phyloP scores from a whole-genome alignment of 2,888 invertebrate species.

The Spodoptera littoralis region DNA sequence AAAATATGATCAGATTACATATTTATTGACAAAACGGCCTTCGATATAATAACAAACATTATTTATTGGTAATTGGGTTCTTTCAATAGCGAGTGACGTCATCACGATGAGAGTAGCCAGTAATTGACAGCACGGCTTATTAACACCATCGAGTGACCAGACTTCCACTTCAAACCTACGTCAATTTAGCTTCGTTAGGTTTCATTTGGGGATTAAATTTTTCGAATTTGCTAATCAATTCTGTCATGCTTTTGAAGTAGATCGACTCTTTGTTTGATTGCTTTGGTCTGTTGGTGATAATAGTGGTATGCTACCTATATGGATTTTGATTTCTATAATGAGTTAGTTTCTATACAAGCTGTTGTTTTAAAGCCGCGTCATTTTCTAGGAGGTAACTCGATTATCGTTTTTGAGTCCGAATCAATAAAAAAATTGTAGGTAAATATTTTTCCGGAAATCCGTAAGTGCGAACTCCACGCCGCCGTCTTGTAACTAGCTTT shows the following conservation, averaged over 20 bases:
- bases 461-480: too few species aligned
- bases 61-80: constrained; percentile 13
- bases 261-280: too few species aligned
- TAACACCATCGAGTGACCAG: constrained; percentile 7
- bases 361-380: too few species aligned
- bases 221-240: not conserved
- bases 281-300: too few species aligned
- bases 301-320: too few species aligned
- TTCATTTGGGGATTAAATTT: not conserved
- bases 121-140: constrained; percentile 10
- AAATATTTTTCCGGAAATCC: too few species aligned
- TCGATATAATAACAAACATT: constrained; percentile 2
- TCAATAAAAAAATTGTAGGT: too few species aligned
- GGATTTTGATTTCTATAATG: too few species aligned
- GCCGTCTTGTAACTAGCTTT: too few species aligned
- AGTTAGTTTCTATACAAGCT: too few species aligned
- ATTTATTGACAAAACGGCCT: constrained; percentile 9
- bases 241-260: not conserved
- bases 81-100: constrained; percentile 20
- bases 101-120: constrained; percentile 10
- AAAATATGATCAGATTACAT: not conserved
- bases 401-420: too few species aligned
- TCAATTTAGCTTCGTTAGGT: not conserved
- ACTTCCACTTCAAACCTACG: not conserved
- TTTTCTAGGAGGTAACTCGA: too few species aligned